Base-by-base conservation (phyloP, 1,140 invertebrate species). In the Drosophila kanapiae region DNA sequence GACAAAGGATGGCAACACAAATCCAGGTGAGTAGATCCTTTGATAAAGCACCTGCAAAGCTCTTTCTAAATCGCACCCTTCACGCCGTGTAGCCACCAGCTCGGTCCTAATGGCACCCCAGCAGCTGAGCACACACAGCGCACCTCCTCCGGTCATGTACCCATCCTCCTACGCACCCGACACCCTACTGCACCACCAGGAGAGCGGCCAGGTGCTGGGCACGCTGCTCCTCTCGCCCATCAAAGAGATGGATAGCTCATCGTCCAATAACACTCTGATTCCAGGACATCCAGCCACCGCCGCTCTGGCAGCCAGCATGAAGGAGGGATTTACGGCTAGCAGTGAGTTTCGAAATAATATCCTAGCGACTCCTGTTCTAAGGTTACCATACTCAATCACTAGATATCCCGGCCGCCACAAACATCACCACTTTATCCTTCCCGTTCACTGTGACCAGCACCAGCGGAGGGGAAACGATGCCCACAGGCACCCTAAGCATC, bases 221-320 rank as follows among this genome's bases (percentile, higher is more conserved):
- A 96, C 94, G 5, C 82, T 97, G 16, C 95, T 97, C 3, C 92
- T 97, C 23, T 97, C 96, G 4, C 96, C 96, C 1, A 97, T 97
- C 64, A 94, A 96, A 92, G 96, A 96, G 93, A 93, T 95, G 77
- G 96, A 97, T 75, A 95, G 95, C 40, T 94, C 94, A 33, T 95
- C 95, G 13, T 94, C 95, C 33, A 95, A 95, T 91, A 95, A 95
- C 77, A 96, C 95, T 14, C 94, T 96, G 16, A 95, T 95, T 74
- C 94, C 95, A 2, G 95, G 95, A 57, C 91, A 93, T 78, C 91
- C 92, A 40, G 65, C 92, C 37, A 93, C 92, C 27, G 78, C 82
- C 7, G 92, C 92, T 14, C 61, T 93, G 16, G 92, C 92, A 18
- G 79, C 92, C 16, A 65, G 78, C 60, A 60, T 90, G 56, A 90